Evolutionary conservation across 2,888 invertebrate genomes (phyloP).

Genomic region (Falcaria lacertinaria): DNA sequence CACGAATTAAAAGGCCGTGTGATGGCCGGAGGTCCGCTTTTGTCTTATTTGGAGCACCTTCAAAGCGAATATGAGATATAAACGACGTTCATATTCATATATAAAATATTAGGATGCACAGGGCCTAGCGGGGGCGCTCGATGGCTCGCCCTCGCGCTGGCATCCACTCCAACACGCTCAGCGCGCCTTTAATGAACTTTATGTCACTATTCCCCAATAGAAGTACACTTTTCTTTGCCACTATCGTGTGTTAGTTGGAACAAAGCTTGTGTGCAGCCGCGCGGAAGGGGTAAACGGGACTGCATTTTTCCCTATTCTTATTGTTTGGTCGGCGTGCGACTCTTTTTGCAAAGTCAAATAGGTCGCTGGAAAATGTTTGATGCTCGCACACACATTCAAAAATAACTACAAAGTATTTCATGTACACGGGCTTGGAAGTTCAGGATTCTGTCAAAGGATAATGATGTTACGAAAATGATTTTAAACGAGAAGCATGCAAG

Average conservation of each 20-base stretch:
- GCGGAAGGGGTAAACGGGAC: constrained; percentile 60
- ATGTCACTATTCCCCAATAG: constrained; percentile 71
- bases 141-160: constrained; percentile 52
- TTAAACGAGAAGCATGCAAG: too few relatives aligned
- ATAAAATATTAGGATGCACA: constrained; percentile 58
- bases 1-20: neutral
- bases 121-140: constrained; percentile 24
- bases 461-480: neutral
- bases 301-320: constrained; percentile 56
- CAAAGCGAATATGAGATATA: neutral
- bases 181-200: constrained; percentile 77
- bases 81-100: constrained; percentile 55
- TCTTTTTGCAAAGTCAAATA: constrained; percentile 55
- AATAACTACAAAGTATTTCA: neutral
- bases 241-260: constrained; percentile 68
- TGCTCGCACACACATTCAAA: constrained; percentile 8
- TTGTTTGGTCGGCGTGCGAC: constrained; percentile 41
- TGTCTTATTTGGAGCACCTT: neutral
- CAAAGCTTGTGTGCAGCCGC: constrained; percentile 69
- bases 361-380: constrained; percentile 32
- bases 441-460: neutral
- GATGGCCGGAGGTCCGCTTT: neutral
- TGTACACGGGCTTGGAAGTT: neutral
- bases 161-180: constrained; percentile 73
- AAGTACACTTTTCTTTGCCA: constrained; percentile 75